Evolutionary conservation across 1,140 invertebrate species (phyloP).

Genomic region (Coptotermes formosanus): DNA sequence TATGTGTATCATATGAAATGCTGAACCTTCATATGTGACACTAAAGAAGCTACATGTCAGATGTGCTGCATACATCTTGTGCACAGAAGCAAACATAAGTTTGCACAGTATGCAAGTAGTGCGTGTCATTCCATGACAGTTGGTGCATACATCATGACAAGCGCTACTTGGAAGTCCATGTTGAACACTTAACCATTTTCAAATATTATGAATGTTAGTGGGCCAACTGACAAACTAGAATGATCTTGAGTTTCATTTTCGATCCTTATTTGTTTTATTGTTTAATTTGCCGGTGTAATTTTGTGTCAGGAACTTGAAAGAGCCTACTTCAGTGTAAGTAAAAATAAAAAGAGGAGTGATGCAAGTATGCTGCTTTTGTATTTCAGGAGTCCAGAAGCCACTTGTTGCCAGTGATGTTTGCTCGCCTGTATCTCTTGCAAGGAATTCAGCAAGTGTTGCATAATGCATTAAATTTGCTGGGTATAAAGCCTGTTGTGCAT

Average conservation of each 20-base stretch:
- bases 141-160: too few species aligned
- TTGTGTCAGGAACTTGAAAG: background rate
- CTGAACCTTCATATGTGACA: too few species aligned
- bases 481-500: slow-evolving; percentile 60
- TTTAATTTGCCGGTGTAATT: too few species aligned
- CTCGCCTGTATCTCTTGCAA: slow-evolving; percentile 64
- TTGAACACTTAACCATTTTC: too few species aligned
- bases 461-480: slow-evolving; percentile 58
- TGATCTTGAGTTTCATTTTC: background rate
- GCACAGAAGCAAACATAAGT: too few species aligned
- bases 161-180: too few species aligned
- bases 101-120: too few species aligned
- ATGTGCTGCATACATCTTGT: too few species aligned
- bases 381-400: slow-evolving; percentile 61
- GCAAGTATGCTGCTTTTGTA: background rate
- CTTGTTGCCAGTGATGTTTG: slow-evolving; percentile 60
- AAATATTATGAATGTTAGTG: background rate
- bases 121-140: too few species aligned
- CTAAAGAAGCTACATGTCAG: too few species aligned
- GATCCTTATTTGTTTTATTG: background rate
- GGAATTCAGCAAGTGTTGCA: slow-evolving; percentile 61
- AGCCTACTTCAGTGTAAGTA: background rate
- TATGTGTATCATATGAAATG: too few species aligned
- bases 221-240: background rate
- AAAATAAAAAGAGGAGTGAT: too few species aligned